Conservation (phyloP, 1,140 invertebrate species). For the Atta colombica region DNA sequence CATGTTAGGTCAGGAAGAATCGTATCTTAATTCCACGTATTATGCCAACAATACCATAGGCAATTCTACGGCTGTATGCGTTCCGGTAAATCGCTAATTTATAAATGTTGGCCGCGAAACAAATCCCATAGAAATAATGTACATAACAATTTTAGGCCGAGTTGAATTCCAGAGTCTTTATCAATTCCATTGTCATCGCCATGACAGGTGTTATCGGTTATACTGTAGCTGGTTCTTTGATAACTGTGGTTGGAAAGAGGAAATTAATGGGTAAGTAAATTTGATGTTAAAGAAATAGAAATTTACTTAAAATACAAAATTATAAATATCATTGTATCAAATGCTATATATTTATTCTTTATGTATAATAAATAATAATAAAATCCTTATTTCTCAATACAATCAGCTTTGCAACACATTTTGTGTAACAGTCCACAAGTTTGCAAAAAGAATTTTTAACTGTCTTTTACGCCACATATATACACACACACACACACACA, state of each 20-base stretch:
- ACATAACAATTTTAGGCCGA: slow-evolving; percentile 66
- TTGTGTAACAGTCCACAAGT: too few relatives aligned
- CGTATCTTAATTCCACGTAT: slow-evolving; percentile 31
- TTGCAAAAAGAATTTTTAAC: too few relatives aligned
- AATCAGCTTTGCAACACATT: too few relatives aligned
- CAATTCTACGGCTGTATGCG: slow-evolving; percentile 27
- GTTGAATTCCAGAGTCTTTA: slow-evolving; percentile 81
- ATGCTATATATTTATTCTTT: too few relatives aligned
- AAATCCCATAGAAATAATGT: background rate
- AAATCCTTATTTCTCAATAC: too few relatives aligned
- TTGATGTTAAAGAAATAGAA: background rate
- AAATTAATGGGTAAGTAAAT: slow-evolving; percentile 79
- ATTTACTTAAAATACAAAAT: background rate
- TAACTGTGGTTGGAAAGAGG: slow-evolving; percentile 83
- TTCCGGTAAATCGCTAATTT: slow-evolving; percentile 56
- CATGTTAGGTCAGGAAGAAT: slow-evolving; percentile 69
- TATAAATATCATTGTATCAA: too few relatives aligned
- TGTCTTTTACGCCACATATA: too few relatives aligned
- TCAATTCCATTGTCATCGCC: slow-evolving; percentile 85
- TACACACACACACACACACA: too few relatives aligned
- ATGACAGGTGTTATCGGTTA: slow-evolving; percentile 82
- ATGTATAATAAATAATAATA: too few relatives aligned
- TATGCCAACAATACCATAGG: slow-evolving; percentile 25
- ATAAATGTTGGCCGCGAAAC: background rate
- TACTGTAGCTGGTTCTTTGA: slow-evolving; percentile 81